Conservation (phyloP, 30 jellyfish, hydroid and myxozoan genomes). For the Rhopilema esculentum region DNA sequence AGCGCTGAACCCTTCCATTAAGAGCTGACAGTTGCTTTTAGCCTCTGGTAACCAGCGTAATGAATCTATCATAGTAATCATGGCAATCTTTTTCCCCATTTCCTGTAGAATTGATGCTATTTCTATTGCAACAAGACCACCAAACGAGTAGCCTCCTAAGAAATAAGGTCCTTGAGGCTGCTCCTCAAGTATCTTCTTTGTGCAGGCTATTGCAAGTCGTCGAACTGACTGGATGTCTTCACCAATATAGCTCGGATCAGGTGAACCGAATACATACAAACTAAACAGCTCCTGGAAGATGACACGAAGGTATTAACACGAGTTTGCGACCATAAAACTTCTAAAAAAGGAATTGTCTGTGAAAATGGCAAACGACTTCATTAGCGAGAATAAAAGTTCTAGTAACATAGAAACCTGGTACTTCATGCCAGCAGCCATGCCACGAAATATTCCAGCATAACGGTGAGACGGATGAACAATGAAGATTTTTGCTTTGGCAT, state of each 20-base stretch:
- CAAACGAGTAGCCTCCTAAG: slow-evolving; percentile 69
- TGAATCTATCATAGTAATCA: slow-evolving; percentile 59
- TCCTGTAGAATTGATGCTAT: slow-evolving; percentile 56
- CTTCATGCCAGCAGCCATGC: slow-evolving; percentile 58
- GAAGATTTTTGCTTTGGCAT: slow-evolving; percentile 47
- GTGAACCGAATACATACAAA: slow-evolving; percentile 63
- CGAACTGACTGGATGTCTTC: slow-evolving; percentile 48
- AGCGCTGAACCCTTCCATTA: slow-evolving; percentile 4
- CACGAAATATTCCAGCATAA: slow-evolving; percentile 51
- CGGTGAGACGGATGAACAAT: slow-evolving; percentile 69
- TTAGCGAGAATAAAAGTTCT: too few relatives aligned
- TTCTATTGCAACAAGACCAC: slow-evolving; percentile 49
- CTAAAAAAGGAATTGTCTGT: too few relatives aligned
- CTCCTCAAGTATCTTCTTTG: background rate
- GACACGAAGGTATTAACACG: background rate
- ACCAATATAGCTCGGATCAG: slow-evolving; percentile 53
- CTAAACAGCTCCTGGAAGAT: slow-evolving; percentile 45
- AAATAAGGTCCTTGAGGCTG: slow-evolving; percentile 70
- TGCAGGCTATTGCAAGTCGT: slow-evolving; percentile 62
- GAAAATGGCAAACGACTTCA: too few relatives aligned
- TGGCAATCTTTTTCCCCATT: slow-evolving; percentile 46
- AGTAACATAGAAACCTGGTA: slow-evolving; percentile 40
- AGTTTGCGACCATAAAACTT: background rate
- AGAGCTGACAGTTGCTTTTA: slow-evolving; percentile 11
- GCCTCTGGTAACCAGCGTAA: slow-evolving; percentile 33